phyloP scores from a whole-genome alignment of 1,140 invertebrate species.

The Drosophila oshimai region DNA sequence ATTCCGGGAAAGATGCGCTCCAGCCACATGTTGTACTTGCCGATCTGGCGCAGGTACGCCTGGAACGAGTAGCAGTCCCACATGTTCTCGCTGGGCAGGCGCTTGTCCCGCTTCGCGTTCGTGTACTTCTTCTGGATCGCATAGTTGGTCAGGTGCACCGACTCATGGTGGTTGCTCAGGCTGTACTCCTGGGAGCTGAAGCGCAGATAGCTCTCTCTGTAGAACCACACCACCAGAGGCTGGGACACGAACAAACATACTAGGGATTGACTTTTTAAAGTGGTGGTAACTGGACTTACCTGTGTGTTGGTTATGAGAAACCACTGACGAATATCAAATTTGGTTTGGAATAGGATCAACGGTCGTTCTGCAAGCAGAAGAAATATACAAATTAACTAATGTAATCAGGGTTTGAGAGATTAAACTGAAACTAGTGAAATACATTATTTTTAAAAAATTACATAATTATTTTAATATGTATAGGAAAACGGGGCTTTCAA shows the following conservation, averaged over 20 bases:
- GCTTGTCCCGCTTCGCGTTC: slow-evolving; percentile 89
- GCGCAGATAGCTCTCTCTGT: slow-evolving; percentile 91
- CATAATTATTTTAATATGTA: too few species aligned
- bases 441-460: neutral
- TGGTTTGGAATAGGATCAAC: slow-evolving; percentile 93
- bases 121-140: slow-evolving; percentile 96
- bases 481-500: too few species aligned
- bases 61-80: slow-evolving; percentile 93
- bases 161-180: slow-evolving; percentile 95
- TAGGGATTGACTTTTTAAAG: rapidly evolving
- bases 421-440: neutral
- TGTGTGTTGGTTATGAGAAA: slow-evolving; percentile 87
- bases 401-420: neutral
- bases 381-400: neutral
- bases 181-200: slow-evolving; percentile 97
- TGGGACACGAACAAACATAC: too few species aligned
- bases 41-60: slow-evolving; percentile 88
- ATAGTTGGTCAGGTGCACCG: slow-evolving; percentile 96
- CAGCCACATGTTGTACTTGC: slow-evolving; percentile 90
- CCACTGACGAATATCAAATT: slow-evolving; percentile 97
- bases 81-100: slow-evolving; percentile 91
- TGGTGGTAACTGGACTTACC: slow-evolving; percentile 83
- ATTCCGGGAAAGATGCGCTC: slow-evolving; percentile 94
- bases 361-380: slow-evolving; percentile 87
- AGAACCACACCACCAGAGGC: slow-evolving; percentile 93